A percentile compares a stretch with the other conserved stretches of the same genome.
Evolutionary conservation across 2,113 vertebrate genomes (phyloP).

Genomic region (Hemibates koningsi): DNA sequence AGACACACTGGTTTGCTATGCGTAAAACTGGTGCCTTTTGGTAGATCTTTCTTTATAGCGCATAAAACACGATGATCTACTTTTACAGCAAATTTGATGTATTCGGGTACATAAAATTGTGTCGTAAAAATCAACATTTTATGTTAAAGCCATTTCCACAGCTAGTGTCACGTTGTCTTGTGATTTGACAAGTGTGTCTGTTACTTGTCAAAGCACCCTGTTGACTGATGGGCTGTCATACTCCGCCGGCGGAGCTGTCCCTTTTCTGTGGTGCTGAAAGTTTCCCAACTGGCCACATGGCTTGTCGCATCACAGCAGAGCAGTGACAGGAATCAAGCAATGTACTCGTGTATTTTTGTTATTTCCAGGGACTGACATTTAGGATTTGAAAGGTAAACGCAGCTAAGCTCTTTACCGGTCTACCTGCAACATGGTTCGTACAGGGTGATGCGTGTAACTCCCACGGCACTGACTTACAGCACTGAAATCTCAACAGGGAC

Average conservation of each 20-base stretch:
- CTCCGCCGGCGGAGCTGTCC: constrained; percentile 53
- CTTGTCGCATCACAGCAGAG: not conserved
- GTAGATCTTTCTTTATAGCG: not conserved
- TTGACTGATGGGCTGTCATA: constrained; percentile 29
- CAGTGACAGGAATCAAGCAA: not conserved
- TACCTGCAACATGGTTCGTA: not conserved
- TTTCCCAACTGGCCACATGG: constrained; percentile 36
- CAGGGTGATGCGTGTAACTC: not conserved
- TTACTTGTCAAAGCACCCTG: constrained; percentile 34
- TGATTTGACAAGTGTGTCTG: not conserved
- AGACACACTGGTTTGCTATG: not conserved
- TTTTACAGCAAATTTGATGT: not conserved
- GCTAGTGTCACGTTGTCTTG: not conserved
- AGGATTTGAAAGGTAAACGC: not conserved
- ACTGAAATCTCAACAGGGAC: not conserved
- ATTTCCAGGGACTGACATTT: not conserved
- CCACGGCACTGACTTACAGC: not conserved
- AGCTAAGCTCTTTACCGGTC: not conserved
- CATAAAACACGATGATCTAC: not conserved
- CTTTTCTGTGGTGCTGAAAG: constrained; percentile 66
- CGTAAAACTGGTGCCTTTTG: not conserved
- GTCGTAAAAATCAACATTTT: not conserved
- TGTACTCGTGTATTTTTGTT: not conserved
- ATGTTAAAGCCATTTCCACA: not conserved
- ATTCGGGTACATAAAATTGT: not conserved